Evolutionary conservation across 2,888 invertebrate genomes (phyloP).

Genomic region (Trisateles emortualis): DNA sequence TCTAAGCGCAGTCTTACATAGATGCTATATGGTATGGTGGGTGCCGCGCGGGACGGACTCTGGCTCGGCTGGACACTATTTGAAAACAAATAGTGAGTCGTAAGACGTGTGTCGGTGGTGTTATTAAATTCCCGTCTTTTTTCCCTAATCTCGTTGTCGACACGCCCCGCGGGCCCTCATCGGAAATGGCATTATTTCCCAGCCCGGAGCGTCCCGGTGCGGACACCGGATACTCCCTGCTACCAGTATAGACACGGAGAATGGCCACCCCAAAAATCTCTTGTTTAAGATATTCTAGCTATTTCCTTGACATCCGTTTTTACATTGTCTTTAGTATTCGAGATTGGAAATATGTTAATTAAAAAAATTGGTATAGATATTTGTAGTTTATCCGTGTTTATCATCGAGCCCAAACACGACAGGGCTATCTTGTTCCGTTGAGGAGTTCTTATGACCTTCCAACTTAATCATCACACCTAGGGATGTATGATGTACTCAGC

Average conservation of each 20-base stretch:
- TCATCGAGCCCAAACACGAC: no score
- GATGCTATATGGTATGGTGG: no score
- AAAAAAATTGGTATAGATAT: no score
- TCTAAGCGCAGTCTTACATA: no score
- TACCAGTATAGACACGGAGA: slow-evolving; percentile 38
- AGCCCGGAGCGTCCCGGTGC: slow-evolving; percentile 58
- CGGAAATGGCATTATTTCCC: slow-evolving; percentile 83
- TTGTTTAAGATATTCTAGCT: slow-evolving; percentile 63
- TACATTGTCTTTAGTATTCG: slow-evolving; percentile 33
- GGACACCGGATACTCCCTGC: slow-evolving; percentile 75
- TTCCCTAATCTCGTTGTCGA: slow-evolving; percentile 78
- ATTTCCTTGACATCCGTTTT: slow-evolving; percentile 63
- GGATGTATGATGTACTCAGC: no score
- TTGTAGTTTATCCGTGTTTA: no score
- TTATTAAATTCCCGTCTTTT: slow-evolving; percentile 80
- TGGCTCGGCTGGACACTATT: slow-evolving; percentile 38
- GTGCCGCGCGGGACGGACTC: not conserved
- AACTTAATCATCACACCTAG: no score
- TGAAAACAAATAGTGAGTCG: no score
- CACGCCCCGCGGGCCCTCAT: slow-evolving; percentile 77
- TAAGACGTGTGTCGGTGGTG: slow-evolving; percentile 70
- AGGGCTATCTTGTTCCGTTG: no score
- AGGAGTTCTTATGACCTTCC: no score
- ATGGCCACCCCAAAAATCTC: slow-evolving; percentile 57
- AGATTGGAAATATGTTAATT: no score